These are phyloP conservation scores for Vanessa atalanta DNA, from an alignment of 1,140 invertebrate species.

Conservation along the genomic window DNA sequence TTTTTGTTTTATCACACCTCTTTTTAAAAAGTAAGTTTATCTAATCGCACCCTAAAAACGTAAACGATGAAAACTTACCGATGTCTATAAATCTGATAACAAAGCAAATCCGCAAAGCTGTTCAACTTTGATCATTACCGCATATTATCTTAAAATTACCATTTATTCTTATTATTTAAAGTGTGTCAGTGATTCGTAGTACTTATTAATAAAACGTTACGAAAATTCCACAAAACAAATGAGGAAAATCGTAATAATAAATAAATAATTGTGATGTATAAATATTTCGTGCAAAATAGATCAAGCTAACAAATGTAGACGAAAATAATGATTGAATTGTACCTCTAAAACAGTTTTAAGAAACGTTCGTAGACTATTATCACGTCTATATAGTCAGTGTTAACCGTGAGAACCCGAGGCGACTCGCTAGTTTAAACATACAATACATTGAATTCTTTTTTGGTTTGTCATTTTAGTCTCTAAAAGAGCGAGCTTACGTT, in stretches of 20 bases:
- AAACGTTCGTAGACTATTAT: too few relatives aligned
- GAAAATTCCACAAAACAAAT: too few relatives aligned
- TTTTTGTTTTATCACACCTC: too few relatives aligned
- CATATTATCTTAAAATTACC: constrained; percentile 1
- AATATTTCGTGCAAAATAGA: too few relatives aligned
- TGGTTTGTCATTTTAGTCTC: constrained; percentile 27
- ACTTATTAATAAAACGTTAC: too few relatives aligned
- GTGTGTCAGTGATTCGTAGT: not conserved
- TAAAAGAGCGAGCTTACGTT: constrained; percentile 16
- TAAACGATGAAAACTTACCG: constrained; percentile 19
- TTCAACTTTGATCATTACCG: constrained; percentile 22
- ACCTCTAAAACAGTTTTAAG: too few relatives aligned
- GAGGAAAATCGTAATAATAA: too few relatives aligned
- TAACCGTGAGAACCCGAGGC: too few relatives aligned
- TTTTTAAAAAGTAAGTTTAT: not conserved
- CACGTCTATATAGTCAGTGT: too few relatives aligned
- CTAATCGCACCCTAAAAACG: constrained; percentile 24
- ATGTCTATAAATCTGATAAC: constrained; percentile 34
- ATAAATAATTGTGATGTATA: too few relatives aligned
- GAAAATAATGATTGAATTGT: too few relatives aligned
- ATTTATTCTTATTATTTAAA: not conserved
- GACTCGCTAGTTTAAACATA: not conserved
- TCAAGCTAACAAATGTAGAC: too few relatives aligned
- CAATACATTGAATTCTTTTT: not conserved
- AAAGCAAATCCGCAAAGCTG: constrained; percentile 21